Percentiles rank a stretch among this genome's conserved stretches.
Conservation (phyloP, 92 coral and sea anemone genomes). For the Metridium senile region DNA sequence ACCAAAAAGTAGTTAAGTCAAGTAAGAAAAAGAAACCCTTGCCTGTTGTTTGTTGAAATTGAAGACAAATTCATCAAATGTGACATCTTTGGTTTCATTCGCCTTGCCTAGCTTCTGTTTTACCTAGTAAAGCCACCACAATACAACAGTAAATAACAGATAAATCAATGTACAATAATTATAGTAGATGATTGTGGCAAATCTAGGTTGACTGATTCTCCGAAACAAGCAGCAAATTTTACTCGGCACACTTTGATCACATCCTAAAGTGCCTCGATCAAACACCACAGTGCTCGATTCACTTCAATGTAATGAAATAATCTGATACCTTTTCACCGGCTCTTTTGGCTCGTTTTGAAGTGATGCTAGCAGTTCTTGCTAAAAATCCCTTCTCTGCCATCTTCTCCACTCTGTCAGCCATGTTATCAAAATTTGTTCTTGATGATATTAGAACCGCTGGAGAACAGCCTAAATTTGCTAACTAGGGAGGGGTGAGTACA, state of each 20-base stretch:
- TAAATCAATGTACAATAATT: slow-evolving; percentile 1
- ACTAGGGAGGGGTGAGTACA: slow-evolving; percentile 34
- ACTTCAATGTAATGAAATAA: background rate
- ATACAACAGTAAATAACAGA: background rate
- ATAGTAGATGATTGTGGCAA: background rate
- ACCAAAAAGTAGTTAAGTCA: background rate
- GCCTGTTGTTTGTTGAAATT: slow-evolving; percentile 99
- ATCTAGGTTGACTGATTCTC: background rate
- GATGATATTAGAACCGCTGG: slow-evolving; percentile 56
- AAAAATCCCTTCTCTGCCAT: slow-evolving; percentile 84
- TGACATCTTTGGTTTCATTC: slow-evolving; percentile 94
- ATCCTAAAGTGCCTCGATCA: background rate
- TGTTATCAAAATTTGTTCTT: slow-evolving; percentile 48
- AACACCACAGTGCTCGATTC: too few species aligned
- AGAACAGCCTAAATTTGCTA: slow-evolving; percentile 23
- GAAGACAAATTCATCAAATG: slow-evolving; percentile 92
- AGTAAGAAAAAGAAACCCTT: slow-evolving; percentile 5
- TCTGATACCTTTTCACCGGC: slow-evolving; percentile 91
- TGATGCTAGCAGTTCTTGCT: slow-evolving; percentile 95
- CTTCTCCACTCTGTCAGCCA: slow-evolving; percentile 89
- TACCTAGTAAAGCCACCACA: slow-evolving; percentile 56
- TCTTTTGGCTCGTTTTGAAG: slow-evolving; percentile 91
- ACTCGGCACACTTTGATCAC: background rate
- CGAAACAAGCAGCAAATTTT: background rate
- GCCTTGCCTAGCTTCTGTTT: slow-evolving; percentile 98